Evolutionary conservation across 2,888 invertebrate genomes (phyloP).

Genomic region (Himalopsyche kuldschensis): DNA sequence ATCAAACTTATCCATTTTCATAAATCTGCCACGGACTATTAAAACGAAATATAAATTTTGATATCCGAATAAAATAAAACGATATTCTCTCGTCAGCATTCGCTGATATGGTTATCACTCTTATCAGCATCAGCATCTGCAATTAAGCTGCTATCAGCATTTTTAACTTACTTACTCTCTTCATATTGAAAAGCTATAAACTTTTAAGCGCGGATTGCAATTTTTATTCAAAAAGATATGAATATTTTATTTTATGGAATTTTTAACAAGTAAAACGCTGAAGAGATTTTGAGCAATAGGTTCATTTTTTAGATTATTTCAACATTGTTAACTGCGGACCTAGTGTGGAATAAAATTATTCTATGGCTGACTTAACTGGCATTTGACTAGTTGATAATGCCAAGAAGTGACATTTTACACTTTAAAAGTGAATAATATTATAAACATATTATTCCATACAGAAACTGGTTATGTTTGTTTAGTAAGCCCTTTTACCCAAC

Average conservation of each 20-base stretch:
- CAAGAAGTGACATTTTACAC: too few relatives aligned
- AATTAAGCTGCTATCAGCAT: neutral
- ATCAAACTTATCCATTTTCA: too few relatives aligned
- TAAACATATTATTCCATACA: too few relatives aligned
- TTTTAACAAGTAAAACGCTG: neutral
- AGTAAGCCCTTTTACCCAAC: too few relatives aligned
- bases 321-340: too few relatives aligned
- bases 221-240: neutral
- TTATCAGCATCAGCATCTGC: neutral
- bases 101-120: neutral
- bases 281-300: too few relatives aligned
- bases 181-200: neutral
- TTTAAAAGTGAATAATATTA: too few relatives aligned
- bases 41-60: neutral
- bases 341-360: too few relatives aligned
- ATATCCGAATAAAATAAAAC: neutral
- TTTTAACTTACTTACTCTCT: neutral
- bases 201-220: neutral
- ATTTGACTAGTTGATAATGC: too few relatives aligned
- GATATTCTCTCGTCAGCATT: neutral
- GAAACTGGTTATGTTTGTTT: too few relatives aligned
- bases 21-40: neutral
- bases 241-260: neutral
- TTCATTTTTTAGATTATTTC: too few relatives aligned
- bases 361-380: too few relatives aligned